Base-by-base conservation (phyloP, 2,888 invertebrate species). In the Pristionchus japonicus region DNA sequence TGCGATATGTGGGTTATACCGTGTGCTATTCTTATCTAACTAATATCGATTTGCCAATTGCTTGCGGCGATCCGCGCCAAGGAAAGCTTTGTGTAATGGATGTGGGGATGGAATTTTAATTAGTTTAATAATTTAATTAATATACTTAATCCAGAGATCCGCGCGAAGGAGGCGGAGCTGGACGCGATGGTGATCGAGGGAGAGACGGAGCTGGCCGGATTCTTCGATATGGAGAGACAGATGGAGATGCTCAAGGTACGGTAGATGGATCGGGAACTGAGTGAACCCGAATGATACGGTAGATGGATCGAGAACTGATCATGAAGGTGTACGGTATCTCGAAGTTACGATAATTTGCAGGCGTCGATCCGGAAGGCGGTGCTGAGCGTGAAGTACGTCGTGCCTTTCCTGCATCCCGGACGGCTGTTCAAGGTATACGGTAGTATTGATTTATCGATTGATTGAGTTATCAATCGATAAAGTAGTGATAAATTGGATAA, bases 371-470 rank as follows among this genome's bases (percentile, higher is more conserved):
- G 97, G 47, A 95, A 96, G 0, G 97, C 96, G 95, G 96, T 98
- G 90, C 97, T 97, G 0, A 96, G 96, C 93, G 97, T 98, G 0
- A 96, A 97, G 94, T 97, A 98, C 95, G 95, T 99, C 47, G 96
- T 98, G 90, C 98, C 98, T 0, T 99, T 98, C 95, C 95, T 99
- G 89, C 97, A 98, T 95, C 97, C 98, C 0, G 99, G 99, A 0
- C 96, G 99, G 93, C 96, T 99, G 93, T 96, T 99, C 23, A 97
- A 97, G 95, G 97, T 98, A 94, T 93, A 57, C n/a, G 57, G 31
- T 43, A 57, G 47, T 40, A 49, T 7, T 7, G 82, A 7, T 6
- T 2, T 0, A n/a, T 17, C 20, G 17, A 84, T 40, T 37, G 61
- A 84, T 57, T 57, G 47, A 23, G 1, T 61, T 61, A n/a, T n/a